Conservation (phyloP, 2,888 invertebrate species). For the Yponomeuta plumbellus region DNA sequence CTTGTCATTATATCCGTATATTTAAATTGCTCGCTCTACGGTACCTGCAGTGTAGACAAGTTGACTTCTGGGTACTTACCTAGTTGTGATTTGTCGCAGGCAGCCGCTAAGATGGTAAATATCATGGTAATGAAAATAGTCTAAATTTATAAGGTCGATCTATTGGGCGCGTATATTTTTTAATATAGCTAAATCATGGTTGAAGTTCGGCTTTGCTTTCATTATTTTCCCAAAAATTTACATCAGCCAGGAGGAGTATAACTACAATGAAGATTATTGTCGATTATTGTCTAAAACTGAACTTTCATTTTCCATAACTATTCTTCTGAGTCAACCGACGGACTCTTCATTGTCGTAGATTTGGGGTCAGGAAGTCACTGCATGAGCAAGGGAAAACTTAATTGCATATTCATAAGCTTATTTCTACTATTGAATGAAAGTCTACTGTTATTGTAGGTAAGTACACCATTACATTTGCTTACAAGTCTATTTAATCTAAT, state of each 20-base stretch:
- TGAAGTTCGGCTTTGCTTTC: too few species aligned
- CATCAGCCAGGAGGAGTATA: too few species aligned
- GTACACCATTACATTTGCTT: not conserved
- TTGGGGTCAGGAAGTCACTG: not conserved
- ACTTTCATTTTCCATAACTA: not conserved
- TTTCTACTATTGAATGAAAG: not conserved
- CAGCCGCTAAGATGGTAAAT: too few species aligned
- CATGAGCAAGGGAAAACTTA: not conserved
- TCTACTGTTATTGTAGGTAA: not conserved
- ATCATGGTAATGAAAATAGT: not conserved
- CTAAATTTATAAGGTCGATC: not conserved
- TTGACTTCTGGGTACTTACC: not conserved
- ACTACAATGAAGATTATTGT: not conserved
- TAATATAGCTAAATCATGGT: not conserved
- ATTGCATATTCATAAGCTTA: not conserved
- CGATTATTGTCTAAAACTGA: not conserved
- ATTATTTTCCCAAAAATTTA: too few species aligned
- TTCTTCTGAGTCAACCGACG: not conserved
- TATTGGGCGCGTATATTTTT: not conserved
- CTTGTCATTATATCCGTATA: conserved; percentile 7
- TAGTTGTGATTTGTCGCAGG: not conserved
- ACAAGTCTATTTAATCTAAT: not conserved
- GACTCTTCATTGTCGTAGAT: not conserved
- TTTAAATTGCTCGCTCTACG: conserved; percentile 1
- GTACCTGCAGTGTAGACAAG: not conserved